Conservation (phyloP, 2,797 vertebrate species). For the Acipenser ruthenus region DNA sequence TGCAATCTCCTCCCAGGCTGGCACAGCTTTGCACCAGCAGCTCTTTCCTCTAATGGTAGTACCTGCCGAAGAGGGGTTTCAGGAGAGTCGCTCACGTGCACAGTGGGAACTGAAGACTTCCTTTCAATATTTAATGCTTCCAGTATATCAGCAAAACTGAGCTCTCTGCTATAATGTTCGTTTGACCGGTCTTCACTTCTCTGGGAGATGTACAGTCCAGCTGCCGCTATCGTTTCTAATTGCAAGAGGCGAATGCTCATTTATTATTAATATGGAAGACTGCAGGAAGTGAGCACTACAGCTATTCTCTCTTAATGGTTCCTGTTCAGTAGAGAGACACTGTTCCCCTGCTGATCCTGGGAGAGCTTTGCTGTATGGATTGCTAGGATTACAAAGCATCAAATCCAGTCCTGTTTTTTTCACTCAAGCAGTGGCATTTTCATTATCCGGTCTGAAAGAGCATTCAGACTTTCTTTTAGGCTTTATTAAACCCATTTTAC, state of each 20-base stretch:
- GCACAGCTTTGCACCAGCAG: too few species aligned
- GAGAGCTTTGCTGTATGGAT: neutral
- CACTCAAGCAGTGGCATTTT: neutral
- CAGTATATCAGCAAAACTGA: neutral
- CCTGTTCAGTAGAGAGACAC: neutral
- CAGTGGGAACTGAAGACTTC: neutral
- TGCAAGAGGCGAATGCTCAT: neutral
- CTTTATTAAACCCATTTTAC: too few species aligned
- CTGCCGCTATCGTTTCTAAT: neutral
- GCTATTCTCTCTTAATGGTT: neutral
- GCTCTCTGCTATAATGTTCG: neutral
- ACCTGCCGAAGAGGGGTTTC: neutral
- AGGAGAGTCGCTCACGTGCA: neutral
- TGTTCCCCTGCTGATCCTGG: neutral
- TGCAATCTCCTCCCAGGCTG: too few species aligned
- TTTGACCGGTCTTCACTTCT: too few species aligned
- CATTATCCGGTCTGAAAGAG: neutral
- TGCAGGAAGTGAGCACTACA: neutral
- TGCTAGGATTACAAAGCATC: neutral
- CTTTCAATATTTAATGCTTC: neutral
- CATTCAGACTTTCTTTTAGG: too few species aligned
- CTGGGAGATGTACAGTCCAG: neutral
- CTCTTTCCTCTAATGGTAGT: too few species aligned
- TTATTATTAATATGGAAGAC: neutral
- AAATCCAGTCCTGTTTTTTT: neutral